phyloP scores from a whole-genome alignment of 2,113 vertebrate genomes.

The Pteropus alecto region DNA sequence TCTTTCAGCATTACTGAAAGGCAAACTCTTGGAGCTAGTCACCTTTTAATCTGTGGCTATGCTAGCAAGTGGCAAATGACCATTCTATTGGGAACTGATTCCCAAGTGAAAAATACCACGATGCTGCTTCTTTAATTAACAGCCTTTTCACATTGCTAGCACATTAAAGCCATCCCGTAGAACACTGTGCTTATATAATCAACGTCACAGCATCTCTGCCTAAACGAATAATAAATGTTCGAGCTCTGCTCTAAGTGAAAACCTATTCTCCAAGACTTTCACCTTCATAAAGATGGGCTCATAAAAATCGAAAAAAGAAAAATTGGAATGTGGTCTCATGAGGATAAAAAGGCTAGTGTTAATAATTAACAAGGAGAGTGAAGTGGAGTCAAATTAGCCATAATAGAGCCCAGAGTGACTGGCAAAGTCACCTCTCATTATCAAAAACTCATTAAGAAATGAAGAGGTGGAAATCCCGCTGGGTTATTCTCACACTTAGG shows the following conservation, averaged over 20 bases:
- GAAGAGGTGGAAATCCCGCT: conserved; percentile 89
- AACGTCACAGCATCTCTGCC: conserved; percentile 71
- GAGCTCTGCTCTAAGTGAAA: conserved; percentile 76
- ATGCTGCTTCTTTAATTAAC: conserved; percentile 84
- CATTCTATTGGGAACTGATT: conserved; percentile 78
- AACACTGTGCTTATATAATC: conserved; percentile 76
- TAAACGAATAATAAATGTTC: conserved; percentile 79
- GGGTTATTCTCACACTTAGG: conserved; percentile 84
- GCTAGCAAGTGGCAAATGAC: conserved; percentile 84
- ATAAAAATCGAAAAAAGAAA: conserved; percentile 78
- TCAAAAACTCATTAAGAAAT: conserved; percentile 92
- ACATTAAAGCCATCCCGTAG: conserved; percentile 75
- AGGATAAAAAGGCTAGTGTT: conserved; percentile 98
- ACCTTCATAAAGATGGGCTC: conserved; percentile 78
- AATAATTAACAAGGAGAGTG: conserved; percentile 93
- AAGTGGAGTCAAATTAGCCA: conserved; percentile 94
- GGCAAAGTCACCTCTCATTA: conserved; percentile 89
- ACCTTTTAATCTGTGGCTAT: conserved; percentile 79
- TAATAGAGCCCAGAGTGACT: conserved; percentile 96
- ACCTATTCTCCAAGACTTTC: conserved; percentile 77
- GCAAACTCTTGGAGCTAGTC: conserved; percentile 73
- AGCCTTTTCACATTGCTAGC: conserved; percentile 81
- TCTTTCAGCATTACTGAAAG: conserved; percentile 69
- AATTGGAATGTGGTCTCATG: conserved; percentile 86
- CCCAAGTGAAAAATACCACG: conserved; percentile 78